Evolutionary conservation across 2,797 vertebrate genomes (phyloP).

Genomic region (Atherinosoma microstoma): DNA sequence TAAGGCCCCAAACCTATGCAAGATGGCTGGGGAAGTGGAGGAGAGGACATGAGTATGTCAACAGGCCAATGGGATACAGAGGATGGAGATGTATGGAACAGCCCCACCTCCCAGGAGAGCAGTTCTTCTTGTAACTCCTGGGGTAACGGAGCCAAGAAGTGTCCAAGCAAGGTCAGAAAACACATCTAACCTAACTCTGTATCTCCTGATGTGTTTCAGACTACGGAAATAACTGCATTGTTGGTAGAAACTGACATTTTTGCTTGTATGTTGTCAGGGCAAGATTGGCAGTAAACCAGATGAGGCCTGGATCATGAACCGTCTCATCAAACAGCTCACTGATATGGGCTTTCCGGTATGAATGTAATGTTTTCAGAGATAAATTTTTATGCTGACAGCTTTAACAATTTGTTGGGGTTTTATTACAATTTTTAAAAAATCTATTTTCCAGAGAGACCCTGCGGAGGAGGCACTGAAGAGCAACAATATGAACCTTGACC

Average conservation of each 20-base stretch:
- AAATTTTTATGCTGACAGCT: not conserved
- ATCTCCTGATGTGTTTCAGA: not conserved
- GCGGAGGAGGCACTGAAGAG: slow-evolving; percentile 99
- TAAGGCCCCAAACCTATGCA: slow-evolving; percentile 98
- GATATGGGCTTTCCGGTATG: slow-evolving; percentile 99
- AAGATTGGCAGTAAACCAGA: slow-evolving; percentile 94
- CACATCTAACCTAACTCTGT: not conserved
- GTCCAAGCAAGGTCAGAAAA: slow-evolving; percentile 88
- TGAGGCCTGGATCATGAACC: slow-evolving; percentile 96
- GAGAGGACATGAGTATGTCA: slow-evolving; percentile 90
- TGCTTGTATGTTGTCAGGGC: slow-evolving; percentile 77
- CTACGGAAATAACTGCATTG: not conserved
- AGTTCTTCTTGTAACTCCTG: slow-evolving; percentile 94
- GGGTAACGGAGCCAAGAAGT: slow-evolving; percentile 93
- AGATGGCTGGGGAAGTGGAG: slow-evolving; percentile 95
- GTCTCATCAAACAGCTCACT: slow-evolving; percentile 97
- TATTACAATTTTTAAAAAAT: not conserved
- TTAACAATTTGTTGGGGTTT: not conserved
- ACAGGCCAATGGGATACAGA: slow-evolving; percentile 93
- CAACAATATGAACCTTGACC: slow-evolving; percentile 98
- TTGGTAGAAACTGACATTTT: slow-evolving; percentile 8
- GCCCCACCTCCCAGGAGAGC: slow-evolving; percentile 93
- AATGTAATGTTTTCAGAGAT: not conserved
- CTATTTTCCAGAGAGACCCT: slow-evolving; percentile 92
- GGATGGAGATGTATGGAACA: slow-evolving; percentile 96